These are phyloP conservation scores for Empis stercorea DNA, from an alignment of 2,888 invertebrate species.

Conservation along the genomic window DNA sequence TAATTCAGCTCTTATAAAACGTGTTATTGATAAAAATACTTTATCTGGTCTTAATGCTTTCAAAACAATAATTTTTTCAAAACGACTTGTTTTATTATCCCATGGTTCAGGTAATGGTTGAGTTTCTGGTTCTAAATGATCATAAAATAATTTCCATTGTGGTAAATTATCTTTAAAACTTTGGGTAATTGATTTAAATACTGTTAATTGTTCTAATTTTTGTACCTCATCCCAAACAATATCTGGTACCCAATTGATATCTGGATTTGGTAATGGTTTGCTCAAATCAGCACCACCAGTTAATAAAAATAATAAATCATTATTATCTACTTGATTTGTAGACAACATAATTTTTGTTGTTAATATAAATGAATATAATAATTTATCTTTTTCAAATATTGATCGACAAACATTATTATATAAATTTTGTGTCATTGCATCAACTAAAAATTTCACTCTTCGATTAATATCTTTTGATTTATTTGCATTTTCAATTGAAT, in stretches of 20 bases:
- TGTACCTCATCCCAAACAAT: conserved; percentile 73
- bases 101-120: conserved; percentile 54
- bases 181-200: conserved; percentile 47
- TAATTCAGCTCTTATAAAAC: conserved; percentile 53
- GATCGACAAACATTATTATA: conserved; percentile 81
- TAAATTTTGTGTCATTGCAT: conserved; percentile 68
- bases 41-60: conserved; percentile 77
- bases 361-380: conserved; percentile 68
- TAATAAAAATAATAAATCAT: conserved; percentile 64
- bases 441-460: conserved; percentile 65
- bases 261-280: conserved; percentile 48
- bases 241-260: conserved; percentile 60
- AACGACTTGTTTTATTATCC: conserved; percentile 47
- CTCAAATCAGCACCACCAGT: conserved; percentile 42
- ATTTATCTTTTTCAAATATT: conserved; percentile 78
- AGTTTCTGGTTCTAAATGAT: conserved; percentile 54
- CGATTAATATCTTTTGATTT: conserved; percentile 53
- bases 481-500: conserved; percentile 35
- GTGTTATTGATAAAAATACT: conserved; percentile 65
- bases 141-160: conserved; percentile 51
- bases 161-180: conserved; percentile 42
- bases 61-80: conserved; percentile 65
- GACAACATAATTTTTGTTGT: conserved; percentile 55
- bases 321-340: conserved; percentile 42
- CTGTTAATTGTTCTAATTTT: conserved; percentile 51